phyloP scores from a whole-genome alignment of 2,797 vertebrate species.

The Knipowitschia caucasica region DNA sequence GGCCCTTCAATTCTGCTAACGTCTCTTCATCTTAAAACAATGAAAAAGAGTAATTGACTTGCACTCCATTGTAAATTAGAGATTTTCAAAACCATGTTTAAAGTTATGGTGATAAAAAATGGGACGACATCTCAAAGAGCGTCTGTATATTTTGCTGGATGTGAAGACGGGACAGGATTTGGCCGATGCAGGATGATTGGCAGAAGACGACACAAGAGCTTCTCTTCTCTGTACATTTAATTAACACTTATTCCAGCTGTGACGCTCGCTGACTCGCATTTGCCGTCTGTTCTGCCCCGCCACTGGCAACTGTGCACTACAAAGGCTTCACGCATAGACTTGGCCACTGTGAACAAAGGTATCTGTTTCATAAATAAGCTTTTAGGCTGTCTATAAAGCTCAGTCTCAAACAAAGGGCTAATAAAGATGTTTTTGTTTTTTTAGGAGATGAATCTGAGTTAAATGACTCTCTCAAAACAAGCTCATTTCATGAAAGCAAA shows the following conservation, averaged over 20 bases:
- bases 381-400: neutral
- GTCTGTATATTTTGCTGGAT: too few species aligned
- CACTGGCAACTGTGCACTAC: slow-evolving; percentile 1
- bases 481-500: neutral
- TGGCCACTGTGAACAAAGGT: slow-evolving; percentile 22
- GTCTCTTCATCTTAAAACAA: too few species aligned
- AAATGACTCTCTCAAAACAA: neutral
- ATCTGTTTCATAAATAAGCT: slow-evolving; percentile 1
- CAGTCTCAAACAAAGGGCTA: neutral
- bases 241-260: slow-evolving; percentile 44
- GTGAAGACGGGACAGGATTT: neutral
- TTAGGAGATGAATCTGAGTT: neutral
- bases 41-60: too few species aligned
- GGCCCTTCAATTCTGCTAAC: too few species aligned
- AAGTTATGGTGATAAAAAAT: too few species aligned
- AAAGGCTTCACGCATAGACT: slow-evolving; percentile 17
- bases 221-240: slow-evolving; percentile 37
- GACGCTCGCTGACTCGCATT: slow-evolving; percentile 27
- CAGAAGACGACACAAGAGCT: slow-evolving; percentile 16
- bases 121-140: too few species aligned
- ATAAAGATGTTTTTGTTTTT: neutral
- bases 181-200: neutral
- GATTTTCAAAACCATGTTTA: too few species aligned
- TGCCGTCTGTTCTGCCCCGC: slow-evolving; percentile 38
- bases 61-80: too few species aligned